These are phyloP conservation scores for Brachionus rubens DNA, from an alignment of 1,140 invertebrate genomes.

Conservation along the genomic window DNA sequence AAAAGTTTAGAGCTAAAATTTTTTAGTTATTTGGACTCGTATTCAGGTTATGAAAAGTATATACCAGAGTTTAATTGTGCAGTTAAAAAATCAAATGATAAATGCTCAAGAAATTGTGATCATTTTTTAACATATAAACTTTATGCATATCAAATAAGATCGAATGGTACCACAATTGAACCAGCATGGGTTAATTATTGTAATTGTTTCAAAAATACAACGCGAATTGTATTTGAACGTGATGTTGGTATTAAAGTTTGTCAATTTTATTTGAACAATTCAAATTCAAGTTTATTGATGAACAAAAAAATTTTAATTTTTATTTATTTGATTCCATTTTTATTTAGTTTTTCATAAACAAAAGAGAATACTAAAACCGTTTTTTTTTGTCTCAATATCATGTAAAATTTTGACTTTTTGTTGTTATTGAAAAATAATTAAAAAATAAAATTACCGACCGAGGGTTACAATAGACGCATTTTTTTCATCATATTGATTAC, in stretches of 20 bases:
- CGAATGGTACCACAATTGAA: neutral
- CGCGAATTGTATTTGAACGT: neutral
- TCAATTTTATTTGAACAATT: neutral
- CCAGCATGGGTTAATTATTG: neutral
- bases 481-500: no score
- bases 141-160: neutral
- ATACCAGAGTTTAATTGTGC: constrained; percentile 6
- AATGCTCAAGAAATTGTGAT: neutral
- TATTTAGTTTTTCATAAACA: no score
- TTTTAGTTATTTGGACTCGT: neutral
- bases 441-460: no score
- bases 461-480: no score
- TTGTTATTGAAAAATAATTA: no score
- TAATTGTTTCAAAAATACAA: neutral
- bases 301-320: no score
- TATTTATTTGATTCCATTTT: no score
- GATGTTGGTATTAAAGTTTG: neutral
- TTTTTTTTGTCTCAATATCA: no score
- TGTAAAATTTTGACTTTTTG: no score
- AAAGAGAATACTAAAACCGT: no score
- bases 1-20: neutral
- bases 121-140: neutral
- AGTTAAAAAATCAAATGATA: neutral
- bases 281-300: neutral
- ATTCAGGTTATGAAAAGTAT: neutral